These are phyloP conservation scores for Chromoteleia sp. DNA, from an alignment of 2,888 invertebrate species.

Conservation along the genomic window DNA sequence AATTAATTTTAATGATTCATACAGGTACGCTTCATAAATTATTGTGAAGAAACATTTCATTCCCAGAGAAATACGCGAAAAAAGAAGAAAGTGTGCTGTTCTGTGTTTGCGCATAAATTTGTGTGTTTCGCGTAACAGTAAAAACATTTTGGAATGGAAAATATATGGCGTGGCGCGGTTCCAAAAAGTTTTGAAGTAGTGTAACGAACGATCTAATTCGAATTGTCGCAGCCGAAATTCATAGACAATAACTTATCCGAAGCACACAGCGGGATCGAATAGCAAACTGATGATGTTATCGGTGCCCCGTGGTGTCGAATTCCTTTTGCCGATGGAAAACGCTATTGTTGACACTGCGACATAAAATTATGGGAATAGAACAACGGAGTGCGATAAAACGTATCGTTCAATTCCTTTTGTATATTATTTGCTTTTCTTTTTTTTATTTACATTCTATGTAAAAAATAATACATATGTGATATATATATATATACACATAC, in stretches of 20 bases:
- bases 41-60: not conserved
- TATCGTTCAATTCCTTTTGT: not conserved
- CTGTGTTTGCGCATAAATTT: slow-evolving; percentile 19
- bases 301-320: slow-evolving; percentile 33
- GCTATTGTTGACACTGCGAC: slow-evolving; percentile 19
- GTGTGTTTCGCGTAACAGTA: slow-evolving; percentile 26
- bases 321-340: slow-evolving; percentile 26
- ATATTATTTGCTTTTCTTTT: no score
- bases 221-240: slow-evolving; percentile 58
- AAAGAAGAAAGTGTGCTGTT: not conserved
- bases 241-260: slow-evolving; percentile 61
- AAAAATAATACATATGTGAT: no score
- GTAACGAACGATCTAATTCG: slow-evolving; percentile 63
- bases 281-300: slow-evolving; percentile 55
- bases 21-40: not conserved
- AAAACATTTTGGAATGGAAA: slow-evolving; percentile 26
- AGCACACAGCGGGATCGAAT: slow-evolving; percentile 49
- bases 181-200: slow-evolving; percentile 54
- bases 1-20: slow-evolving; percentile 1
- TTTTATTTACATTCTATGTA: no score
- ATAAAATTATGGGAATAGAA: slow-evolving; percentile 34
- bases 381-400: slow-evolving; percentile 7
- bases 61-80: not conserved
- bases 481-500: no score
- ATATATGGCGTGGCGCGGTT: slow-evolving; percentile 48